These are phyloP conservation scores for Sphaerodactylus townsendi DNA, from an alignment of 2,113 vertebrate genomes.

Conservation along the genomic window DNA sequence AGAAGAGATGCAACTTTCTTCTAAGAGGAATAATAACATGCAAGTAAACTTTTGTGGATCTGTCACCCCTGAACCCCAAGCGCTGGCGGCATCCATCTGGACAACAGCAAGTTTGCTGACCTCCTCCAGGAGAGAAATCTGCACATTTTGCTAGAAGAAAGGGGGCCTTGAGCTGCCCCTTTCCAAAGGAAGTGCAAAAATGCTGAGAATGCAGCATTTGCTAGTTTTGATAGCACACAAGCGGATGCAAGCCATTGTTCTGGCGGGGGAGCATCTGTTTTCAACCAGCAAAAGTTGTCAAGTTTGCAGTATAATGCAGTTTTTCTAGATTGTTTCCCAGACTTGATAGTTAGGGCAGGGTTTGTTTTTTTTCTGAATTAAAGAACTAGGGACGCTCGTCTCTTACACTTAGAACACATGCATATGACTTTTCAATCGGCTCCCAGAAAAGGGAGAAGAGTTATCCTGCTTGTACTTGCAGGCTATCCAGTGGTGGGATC, in stretches of 20 bases:
- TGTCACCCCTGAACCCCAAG: not conserved
- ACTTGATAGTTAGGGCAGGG: not conserved
- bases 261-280: conserved; percentile 46
- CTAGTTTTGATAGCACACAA: conserved; percentile 70
- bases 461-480: not conserved
- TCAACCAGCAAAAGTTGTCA: conserved; percentile 5
- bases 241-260: conserved; percentile 86
- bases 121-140: conserved; percentile 74
- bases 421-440: not conserved
- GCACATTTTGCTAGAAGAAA: conserved; percentile 78
- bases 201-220: conserved; percentile 85
- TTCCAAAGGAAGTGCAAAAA: conserved; percentile 83
- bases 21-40: not conserved
- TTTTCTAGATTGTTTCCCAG: not conserved
- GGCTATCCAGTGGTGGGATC: no score
- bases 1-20: not conserved
- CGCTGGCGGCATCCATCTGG: not conserved
- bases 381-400: not conserved
- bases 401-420: not conserved
- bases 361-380: no score
- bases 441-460: not conserved
- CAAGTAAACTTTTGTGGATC: not conserved
- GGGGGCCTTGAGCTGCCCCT: conserved; percentile 52
- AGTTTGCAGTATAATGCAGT: not conserved
- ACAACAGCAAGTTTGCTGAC: conserved; percentile 65